A percentile compares a stretch with the other conserved stretches of the same genome.
phyloP scores from a whole-genome alignment of 2,113 vertebrate species.

The Cyrtonyx montezumae region DNA sequence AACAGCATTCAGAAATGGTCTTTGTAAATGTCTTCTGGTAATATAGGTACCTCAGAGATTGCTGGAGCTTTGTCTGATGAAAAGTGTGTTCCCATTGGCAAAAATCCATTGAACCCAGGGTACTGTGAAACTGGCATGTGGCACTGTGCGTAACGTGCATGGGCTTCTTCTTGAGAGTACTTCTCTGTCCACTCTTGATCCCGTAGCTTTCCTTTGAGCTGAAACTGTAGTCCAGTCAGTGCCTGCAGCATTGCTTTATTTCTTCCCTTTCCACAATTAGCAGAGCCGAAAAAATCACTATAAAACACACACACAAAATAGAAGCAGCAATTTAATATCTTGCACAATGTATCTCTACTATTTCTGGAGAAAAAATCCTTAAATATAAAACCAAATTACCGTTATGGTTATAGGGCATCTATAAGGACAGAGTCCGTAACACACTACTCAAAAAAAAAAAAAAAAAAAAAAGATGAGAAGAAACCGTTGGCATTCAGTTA shows the following conservation, averaged over 20 bases:
- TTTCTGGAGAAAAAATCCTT: background rate
- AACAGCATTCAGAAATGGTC: background rate
- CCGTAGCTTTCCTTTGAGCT: constrained; percentile 67
- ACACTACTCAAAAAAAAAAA: background rate
- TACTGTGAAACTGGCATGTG: constrained; percentile 53
- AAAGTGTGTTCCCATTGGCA: constrained; percentile 45
- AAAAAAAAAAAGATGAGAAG: constrained; percentile 76
- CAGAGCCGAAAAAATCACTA: constrained; percentile 47
- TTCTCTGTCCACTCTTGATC: constrained; percentile 60
- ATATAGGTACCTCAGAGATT: constrained; percentile 75
- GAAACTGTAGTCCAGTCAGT: constrained; percentile 59
- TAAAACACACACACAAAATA: constrained; percentile 70
- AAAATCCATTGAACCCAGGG: constrained; percentile 54
- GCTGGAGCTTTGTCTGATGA: constrained; percentile 63
- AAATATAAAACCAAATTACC: constrained; percentile 62
- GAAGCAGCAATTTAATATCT: constrained; percentile 61
- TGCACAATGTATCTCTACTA: constrained; percentile 23
- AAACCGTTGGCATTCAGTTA: constrained; percentile 86
- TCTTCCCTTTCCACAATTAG: constrained; percentile 49
- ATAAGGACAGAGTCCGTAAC: constrained; percentile 71
- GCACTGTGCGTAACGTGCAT: constrained; percentile 27
- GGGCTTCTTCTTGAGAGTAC: constrained; percentile 36
- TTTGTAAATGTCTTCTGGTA: constrained; percentile 33
- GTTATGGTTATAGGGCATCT: constrained; percentile 53
- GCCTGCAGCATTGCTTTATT: constrained; percentile 78